Conservation (phyloP, 2,113 vertebrate genomes). For the Lophura nycthemera region DNA sequence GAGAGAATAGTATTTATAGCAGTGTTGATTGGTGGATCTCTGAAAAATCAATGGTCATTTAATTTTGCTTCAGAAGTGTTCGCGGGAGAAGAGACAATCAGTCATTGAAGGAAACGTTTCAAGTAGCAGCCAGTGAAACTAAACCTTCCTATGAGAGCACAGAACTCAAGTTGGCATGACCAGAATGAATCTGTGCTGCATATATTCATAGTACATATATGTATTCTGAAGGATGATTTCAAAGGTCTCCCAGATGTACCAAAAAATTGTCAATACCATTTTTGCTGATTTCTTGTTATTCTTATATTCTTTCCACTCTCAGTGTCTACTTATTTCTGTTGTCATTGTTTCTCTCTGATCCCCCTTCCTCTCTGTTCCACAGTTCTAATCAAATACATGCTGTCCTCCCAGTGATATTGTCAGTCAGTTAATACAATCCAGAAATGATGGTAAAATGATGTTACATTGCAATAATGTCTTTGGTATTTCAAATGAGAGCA, state of each 20-base stretch:
- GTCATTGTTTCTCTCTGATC: not conserved
- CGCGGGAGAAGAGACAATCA: not conserved
- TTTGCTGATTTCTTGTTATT: not conserved
- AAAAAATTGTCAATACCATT: accelerated
- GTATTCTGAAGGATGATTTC: not conserved
- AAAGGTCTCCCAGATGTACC: not conserved
- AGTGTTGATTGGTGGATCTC: not conserved
- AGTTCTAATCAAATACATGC: not conserved
- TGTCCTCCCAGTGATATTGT: not conserved
- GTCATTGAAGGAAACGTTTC: not conserved
- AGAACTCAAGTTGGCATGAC: not conserved
- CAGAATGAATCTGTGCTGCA: not conserved
- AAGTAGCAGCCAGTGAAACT: not conserved
- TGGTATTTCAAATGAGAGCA: not conserved
- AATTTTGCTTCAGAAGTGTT: not conserved
- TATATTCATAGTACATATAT: not conserved
- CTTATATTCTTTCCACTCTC: not conserved
- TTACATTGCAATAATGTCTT: not conserved
- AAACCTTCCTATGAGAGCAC: not conserved
- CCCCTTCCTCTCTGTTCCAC: not conserved
- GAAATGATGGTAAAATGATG: not conserved
- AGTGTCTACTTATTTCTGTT: not conserved
- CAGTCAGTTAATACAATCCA: accelerated
- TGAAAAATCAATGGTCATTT: constrained; percentile 1
- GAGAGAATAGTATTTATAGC: not conserved